These are phyloP conservation scores for Spondyliosoma cantharus DNA, from an alignment of 2,797 vertebrate genomes.

Conservation along the genomic window DNA sequence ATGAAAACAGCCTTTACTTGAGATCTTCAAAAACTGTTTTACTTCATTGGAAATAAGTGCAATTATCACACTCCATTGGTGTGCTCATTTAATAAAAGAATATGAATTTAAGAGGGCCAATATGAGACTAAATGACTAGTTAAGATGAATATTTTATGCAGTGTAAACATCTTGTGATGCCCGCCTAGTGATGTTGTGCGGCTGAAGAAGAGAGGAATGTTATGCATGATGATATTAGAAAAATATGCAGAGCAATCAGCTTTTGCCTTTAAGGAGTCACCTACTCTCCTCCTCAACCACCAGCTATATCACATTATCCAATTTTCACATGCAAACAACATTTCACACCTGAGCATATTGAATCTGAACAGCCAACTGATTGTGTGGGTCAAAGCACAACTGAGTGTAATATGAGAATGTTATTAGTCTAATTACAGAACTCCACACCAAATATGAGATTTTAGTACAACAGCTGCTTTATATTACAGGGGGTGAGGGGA, in stretches of 20 bases:
- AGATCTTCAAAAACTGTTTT: constrained; percentile 3
- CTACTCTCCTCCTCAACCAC: constrained; percentile 6
- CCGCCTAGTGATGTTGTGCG: constrained; percentile 7
- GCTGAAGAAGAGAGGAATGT: constrained; percentile 2
- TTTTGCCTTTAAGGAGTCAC: background rate
- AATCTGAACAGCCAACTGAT: constrained; percentile 31
- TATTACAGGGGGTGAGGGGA: constrained; percentile 33
- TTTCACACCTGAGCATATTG: constrained; percentile 46
- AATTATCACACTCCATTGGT: constrained; percentile 17
- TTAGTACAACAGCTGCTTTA: constrained; percentile 63
- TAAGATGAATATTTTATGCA: constrained; percentile 34
- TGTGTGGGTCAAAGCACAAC: constrained; percentile 46
- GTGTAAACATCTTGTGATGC: constrained; percentile 34
- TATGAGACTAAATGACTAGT: constrained; percentile 22
- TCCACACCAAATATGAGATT: constrained; percentile 36
- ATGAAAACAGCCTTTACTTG: constrained; percentile 18
- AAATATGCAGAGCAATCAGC: constrained; percentile 18
- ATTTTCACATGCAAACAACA: constrained; percentile 16
- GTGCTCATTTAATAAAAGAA: constrained; percentile 6
- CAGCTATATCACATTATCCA: constrained; percentile 12
- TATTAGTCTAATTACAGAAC: constrained; percentile 55
- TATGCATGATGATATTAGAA: constrained; percentile 19
- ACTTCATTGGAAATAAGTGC: constrained; percentile 24
- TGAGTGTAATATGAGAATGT: constrained; percentile 36
- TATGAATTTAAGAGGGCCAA: background rate